phyloP scores from a whole-genome alignment of 2,888 invertebrate genomes.

The Apotomis turbidana region DNA sequence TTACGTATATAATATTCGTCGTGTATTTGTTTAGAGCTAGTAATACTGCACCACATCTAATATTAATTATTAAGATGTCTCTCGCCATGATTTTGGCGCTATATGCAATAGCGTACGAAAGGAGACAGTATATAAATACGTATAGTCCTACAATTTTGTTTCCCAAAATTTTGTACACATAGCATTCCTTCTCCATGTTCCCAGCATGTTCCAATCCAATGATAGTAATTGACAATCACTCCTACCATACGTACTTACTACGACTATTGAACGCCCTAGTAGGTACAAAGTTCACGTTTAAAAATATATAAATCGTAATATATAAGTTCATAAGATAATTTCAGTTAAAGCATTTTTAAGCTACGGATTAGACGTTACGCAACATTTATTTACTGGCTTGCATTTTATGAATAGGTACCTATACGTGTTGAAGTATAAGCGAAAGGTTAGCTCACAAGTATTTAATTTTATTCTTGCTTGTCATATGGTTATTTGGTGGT shows the following conservation, averaged over 20 bases:
- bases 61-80: not conserved
- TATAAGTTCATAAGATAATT: slow-evolving; percentile 79
- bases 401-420: not conserved
- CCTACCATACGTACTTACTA: slow-evolving; percentile 62
- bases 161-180: slow-evolving; percentile 40
- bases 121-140: not conserved
- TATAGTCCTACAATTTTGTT: slow-evolving; percentile 29
- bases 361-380: slow-evolving; percentile 60
- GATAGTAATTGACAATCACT: slow-evolving; percentile 77
- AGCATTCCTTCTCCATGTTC: slow-evolving; percentile 48
- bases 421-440: slow-evolving; percentile 25
- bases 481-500: not conserved
- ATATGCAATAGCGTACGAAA: not conserved
- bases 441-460: slow-evolving; percentile 2
- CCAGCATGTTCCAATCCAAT: slow-evolving; percentile 56
- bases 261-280: slow-evolving; percentile 57
- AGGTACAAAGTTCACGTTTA: slow-evolving; percentile 69
- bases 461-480: not conserved
- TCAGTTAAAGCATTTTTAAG: slow-evolving; percentile 80
- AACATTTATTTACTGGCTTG: slow-evolving; percentile 5
- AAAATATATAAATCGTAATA: slow-evolving; percentile 72
- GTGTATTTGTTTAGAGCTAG: not conserved
- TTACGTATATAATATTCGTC: not conserved
- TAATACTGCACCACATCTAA: not conserved
- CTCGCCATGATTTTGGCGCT: not conserved